Evolutionary conservation across 2,888 invertebrate genomes (phyloP).

Genomic region (Eupeodes latifasciatus): DNA sequence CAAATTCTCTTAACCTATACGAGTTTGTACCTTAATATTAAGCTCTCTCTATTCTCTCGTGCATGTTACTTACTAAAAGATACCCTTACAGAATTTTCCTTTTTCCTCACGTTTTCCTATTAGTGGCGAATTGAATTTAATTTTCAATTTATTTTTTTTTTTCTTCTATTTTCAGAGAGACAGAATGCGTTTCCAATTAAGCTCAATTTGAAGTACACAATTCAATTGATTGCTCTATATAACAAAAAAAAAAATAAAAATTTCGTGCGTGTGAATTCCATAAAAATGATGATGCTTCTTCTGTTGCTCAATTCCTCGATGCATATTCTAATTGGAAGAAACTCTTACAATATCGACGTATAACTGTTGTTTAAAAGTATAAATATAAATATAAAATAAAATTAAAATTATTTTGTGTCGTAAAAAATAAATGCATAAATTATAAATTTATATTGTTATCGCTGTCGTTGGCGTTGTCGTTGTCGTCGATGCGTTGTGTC

Average conservation of each 20-base stretch:
- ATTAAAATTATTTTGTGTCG: conserved; percentile 28
- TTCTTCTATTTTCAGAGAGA: conserved; percentile 12
- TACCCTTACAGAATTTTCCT: neutral
- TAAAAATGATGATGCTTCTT: conserved; percentile 47
- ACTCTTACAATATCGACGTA: conserved; percentile 23
- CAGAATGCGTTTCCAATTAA: conserved; percentile 40
- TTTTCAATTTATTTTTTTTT: conserved; percentile 24
- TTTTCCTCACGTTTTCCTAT: conserved; percentile 11
- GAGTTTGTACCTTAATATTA: no score
- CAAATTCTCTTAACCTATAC: no score
- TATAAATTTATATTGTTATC: neutral
- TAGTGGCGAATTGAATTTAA: conserved; percentile 25
- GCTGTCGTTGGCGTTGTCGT: neutral
- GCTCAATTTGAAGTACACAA: conserved; percentile 48
- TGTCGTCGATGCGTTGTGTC: neutral
- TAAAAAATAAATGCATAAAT: conserved; percentile 29
- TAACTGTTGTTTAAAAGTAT: neutral
- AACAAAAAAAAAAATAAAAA: neutral
- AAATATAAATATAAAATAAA: neutral
- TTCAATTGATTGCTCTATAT: conserved; percentile 42
- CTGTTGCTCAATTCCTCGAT: conserved; percentile 16
- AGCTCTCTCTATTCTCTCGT: no score
- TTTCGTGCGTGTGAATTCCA: conserved; percentile 43
- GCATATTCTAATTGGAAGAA: conserved; percentile 52
- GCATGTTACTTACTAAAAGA: no score